Evolutionary conservation across 2,888 invertebrate species (phyloP), one percentile per base, ranked within the genome.

Genomic region (Synergus umbraculus): DNA sequence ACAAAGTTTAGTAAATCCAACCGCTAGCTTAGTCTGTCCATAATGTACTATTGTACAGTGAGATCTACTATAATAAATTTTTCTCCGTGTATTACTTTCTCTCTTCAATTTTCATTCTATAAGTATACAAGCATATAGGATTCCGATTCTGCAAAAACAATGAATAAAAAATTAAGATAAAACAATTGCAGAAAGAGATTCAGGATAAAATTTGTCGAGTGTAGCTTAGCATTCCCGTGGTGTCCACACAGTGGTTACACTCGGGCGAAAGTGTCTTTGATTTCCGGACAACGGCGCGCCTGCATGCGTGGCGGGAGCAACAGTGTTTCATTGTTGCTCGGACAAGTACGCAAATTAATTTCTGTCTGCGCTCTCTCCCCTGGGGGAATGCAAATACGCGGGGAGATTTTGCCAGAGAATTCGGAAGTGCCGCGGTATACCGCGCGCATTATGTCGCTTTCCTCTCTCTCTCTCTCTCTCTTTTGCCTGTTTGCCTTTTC

Each of bases 281-380:
- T 89, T 86, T 87, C 87, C 87, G 85, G 82, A 81, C 63, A 85
- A 83, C 79, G 78, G 79, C 83, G 22, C 78, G 84, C 79, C 81
- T 73, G 84, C 76, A 5, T 4, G 83, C 83, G 78, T 83, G 79
- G 46, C 73, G 66, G 76, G 64, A 60, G 82, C 84, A 84, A 86
- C 86, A 87, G 83, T 84, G 86, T 87, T 89, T 88, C 87, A 87
- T 88, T 87, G 87, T 88, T 88, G 86, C 85, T 81, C 85, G 87
- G 85, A 87, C 90, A 89, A 90, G 88, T 87, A 88, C 87, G 88
- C 89, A 89, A 37, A 91, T 91, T 90, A 91, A 90, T 91, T 90
- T 90, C 88, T 86, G 87, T 87, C 88, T 85, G 86, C 81, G 86
- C 86, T 85, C 87, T 83, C 87, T 83, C 86, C 86, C 82, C 8